Conservation (phyloP, 2,113 vertebrate genomes). For the Octodon degus region DNA sequence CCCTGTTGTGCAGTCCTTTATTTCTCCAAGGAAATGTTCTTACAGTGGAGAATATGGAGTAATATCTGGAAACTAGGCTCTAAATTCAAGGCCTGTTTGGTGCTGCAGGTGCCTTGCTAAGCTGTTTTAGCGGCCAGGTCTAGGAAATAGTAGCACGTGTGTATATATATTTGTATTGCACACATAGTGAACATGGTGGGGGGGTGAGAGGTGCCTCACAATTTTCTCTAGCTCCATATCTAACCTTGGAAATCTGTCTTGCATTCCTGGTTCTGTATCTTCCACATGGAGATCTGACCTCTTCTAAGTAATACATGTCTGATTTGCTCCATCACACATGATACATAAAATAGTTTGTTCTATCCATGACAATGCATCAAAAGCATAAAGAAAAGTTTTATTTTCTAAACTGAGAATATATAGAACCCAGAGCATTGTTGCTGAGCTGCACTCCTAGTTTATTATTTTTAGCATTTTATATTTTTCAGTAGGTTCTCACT, state of each 20-base stretch:
- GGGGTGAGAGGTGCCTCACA: neutral
- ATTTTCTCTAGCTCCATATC: neutral
- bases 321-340: neutral
- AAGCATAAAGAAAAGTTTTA: neutral
- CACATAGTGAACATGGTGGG: neutral
- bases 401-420: neutral
- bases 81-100: neutral
- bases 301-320: neutral
- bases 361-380: neutral
- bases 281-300: neutral
- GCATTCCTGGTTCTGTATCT: neutral
- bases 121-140: neutral
- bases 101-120: neutral
- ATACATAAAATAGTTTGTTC: slow-evolving; percentile 1
- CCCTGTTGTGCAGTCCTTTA: neutral
- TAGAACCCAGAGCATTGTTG: neutral
- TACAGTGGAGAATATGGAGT: neutral
- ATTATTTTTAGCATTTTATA: neutral
- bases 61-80: neutral
- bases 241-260: neutral
- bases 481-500: neutral
- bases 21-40: slow-evolving; percentile 5
- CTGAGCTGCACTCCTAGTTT: neutral
- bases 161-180: neutral
- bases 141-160: neutral